Conservation (phyloP, 2,888 invertebrate genomes). For the Toxonevra muliebris region DNA sequence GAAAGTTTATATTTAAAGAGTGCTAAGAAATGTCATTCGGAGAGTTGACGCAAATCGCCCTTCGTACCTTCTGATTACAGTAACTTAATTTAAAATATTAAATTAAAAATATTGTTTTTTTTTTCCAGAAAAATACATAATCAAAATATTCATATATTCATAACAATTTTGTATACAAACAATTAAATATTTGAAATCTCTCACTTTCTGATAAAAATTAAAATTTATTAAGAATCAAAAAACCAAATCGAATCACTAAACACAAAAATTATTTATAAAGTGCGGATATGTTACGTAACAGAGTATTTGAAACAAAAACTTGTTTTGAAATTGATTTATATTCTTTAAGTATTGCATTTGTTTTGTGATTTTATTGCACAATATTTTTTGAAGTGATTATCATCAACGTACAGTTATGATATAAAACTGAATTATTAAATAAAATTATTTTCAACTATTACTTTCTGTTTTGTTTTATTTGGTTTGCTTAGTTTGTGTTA, state of each 20-base stretch:
- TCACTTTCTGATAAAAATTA: neutral
- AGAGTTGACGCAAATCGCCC: no score
- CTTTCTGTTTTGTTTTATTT: slow-evolving; percentile 33
- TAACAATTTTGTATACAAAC: neutral
- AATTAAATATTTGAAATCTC: slow-evolving; percentile 2
- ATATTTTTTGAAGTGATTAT: slow-evolving; percentile 28
- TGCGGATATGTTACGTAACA: slow-evolving; percentile 1
- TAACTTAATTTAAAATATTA: no score
- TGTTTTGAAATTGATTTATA: neutral
- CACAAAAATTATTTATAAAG: neutral
- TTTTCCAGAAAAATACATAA: neutral
- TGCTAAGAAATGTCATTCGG: no score
- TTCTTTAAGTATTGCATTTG: slow-evolving; percentile 2
- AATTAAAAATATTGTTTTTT: neutral
- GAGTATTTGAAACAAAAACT: slow-evolving; percentile 2
- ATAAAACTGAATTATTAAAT: slow-evolving; percentile 34
- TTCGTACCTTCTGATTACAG: no score
- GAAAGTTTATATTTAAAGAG: no score
- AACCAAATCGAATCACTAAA: neutral
- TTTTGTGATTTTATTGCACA: slow-evolving; percentile 36
- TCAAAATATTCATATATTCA: no score
- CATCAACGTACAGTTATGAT: slow-evolving; percentile 11
- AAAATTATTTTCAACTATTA: slow-evolving; percentile 31
- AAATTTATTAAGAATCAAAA: neutral
- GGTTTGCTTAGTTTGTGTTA: slow-evolving; percentile 41